A percentile compares a stretch with the other conserved stretches of the same genome.
Conservation (phyloP, 2,888 invertebrate genomes). For the Melitaea athalia region DNA sequence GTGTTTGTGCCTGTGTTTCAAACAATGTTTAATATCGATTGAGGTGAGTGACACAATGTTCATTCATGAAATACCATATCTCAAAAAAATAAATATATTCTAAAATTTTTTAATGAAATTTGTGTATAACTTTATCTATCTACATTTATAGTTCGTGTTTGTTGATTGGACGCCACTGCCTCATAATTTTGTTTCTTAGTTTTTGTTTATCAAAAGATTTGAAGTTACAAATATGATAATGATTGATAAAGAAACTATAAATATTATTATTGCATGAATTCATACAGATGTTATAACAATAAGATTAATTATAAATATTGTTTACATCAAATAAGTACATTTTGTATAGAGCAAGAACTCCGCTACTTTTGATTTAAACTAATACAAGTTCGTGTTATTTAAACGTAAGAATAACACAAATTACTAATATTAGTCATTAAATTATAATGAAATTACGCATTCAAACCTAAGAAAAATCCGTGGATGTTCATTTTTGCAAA, state of each 20-base stretch:
- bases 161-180: slow-evolving; percentile 42
- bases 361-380: not conserved
- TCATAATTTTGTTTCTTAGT: slow-evolving; percentile 40
- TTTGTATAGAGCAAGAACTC: not conserved
- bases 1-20: slow-evolving; percentile 36
- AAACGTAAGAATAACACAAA: not conserved
- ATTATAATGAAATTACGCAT: not conserved
- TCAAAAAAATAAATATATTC: not conserved
- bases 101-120: not conserved
- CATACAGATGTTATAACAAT: not conserved
- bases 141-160: slow-evolving; percentile 46
- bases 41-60: slow-evolving; percentile 41
- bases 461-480: not conserved
- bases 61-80: slow-evolving; percentile 8
- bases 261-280: not conserved
- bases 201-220: not conserved
- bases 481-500: not conserved
- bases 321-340: not conserved
- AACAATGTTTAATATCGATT: slow-evolving; percentile 42
- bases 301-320: not conserved
- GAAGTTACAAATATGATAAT: not conserved
- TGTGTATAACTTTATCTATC: slow-evolving; percentile 43
- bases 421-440: not conserved
- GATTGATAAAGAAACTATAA: not conserved
- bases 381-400: too few relatives aligned